Base-by-base conservation (phyloP, 2,113 vertebrate species). In the Fregata magnificens region DNA sequence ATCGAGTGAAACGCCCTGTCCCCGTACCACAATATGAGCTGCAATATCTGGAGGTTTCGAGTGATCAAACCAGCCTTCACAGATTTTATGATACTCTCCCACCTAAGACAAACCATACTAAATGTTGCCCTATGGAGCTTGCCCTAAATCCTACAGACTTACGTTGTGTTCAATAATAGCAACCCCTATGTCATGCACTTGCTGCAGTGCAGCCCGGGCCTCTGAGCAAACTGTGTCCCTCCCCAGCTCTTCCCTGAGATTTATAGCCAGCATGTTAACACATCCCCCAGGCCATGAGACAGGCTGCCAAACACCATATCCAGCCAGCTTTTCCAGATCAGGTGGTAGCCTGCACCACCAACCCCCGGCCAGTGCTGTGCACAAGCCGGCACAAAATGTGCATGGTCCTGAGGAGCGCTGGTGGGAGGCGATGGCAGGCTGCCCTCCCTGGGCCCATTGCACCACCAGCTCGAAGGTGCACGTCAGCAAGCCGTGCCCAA, bases 111-210 rank as follows among this genome's bases (percentile, higher is more conserved):
- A 62, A 16, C 34, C 15, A 8, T 8, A 53, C 9, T 13, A 21
- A 32, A 38, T 11, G 31, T 32, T 21, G 45, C 9, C 28, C 38
- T 31, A 9, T 7, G 47, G 38, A 61, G 7, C 28, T 17, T 59
- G 53, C 26, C 32, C 16, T 44, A 59, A 58, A 29, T 38, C 44
- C 36, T 34, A 10, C 42, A 34, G 34, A 1, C 26, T 53, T 9
- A 18, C 2, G 20, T 16, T 7, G 11, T 10, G 11, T 29, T 59
- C 40, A 21, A 32, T 12, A 26, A 26, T 28, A 63, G 49, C 50
- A 47, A 14, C 28, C 29, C 49, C 42, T 22, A 18, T 3, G 3
- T 20, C 1, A 2, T 6, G 25, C 58, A 2, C 49, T 13, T 36
- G 50, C 78, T 55, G 50, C 38, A 28, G 80, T 2, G 14, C 36